Base-by-base conservation (phyloP, 2,888 invertebrate species). In the Apamea epomidion region DNA sequence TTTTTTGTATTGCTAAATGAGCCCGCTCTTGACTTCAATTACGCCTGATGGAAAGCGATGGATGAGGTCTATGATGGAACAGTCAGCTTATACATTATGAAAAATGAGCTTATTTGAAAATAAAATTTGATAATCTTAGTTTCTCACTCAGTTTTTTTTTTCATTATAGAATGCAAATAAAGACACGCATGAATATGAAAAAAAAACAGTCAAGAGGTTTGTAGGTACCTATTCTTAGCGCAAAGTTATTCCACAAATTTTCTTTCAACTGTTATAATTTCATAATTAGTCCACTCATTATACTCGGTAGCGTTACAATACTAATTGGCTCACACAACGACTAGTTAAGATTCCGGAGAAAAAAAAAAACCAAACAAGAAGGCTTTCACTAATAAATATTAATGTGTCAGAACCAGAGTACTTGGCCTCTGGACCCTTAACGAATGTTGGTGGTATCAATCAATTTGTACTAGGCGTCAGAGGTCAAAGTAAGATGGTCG, bases 311-410 rank as follows among this genome's bases (percentile, higher is more conserved):
- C 85, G 25, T 81, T 60, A 70, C 69, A 51, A 25, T 62, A 77
- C 80, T 83, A 89, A 87, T 88, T 89, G 70, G 32, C 72, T 76
- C 80, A 81, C 73, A 86, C 80, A 62, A 70, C 32, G 71, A 71
- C 79, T 81, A 78, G 75, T 88, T 84, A 87, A 84, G 32, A 85
- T 84, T 82, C 87, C 76, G 25, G 48, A 65, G 69, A 83, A 54
- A 90, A 89, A 84, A 84, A 82, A 82, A 84, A 84, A 84, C 83
- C 84, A 84, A 76, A 81, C 77, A 72, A 91, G 89, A 89, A 85
- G 85, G 90, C 95, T 95, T 94, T 95, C 95, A 92, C 93, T 94
- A 92, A 94, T 95, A 95, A 94, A 95, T 95, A 94, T 95, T 93
- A 91, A 95, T 92, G 90, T 84, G 80, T 73, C 18, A 67, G 2